phyloP scores from a whole-genome alignment of 2,797 vertebrate species.

The Holocentrus rufus region DNA sequence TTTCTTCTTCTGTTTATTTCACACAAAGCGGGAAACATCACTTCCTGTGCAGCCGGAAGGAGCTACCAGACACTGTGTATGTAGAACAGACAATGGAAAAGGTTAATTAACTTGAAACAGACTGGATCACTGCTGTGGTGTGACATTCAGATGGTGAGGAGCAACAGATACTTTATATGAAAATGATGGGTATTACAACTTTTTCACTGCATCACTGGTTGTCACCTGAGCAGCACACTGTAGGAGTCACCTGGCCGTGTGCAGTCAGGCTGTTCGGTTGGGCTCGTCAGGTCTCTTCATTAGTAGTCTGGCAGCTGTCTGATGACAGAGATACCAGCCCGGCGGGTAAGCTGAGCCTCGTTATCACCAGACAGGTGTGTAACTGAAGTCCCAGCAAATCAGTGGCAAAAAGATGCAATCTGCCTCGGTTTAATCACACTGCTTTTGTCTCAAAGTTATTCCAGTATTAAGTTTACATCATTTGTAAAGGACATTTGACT shows the following conservation, averaged over 20 bases:
- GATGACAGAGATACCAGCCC: slow-evolving; percentile 52
- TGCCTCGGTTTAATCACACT: slow-evolving; percentile 36
- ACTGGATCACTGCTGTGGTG: too few relatives aligned
- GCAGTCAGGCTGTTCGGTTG: slow-evolving; percentile 4
- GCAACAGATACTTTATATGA: too few relatives aligned
- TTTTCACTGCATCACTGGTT: neutral
- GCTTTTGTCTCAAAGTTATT: slow-evolving; percentile 25
- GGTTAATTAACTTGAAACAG: too few relatives aligned
- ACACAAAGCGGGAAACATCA: too few relatives aligned
- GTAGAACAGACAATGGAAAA: too few relatives aligned
- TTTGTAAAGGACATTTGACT: slow-evolving; percentile 16
- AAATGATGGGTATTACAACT: too few relatives aligned
- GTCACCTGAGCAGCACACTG: slow-evolving; percentile 14
- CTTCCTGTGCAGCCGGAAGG: too few relatives aligned
- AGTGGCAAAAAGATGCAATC: slow-evolving; percentile 47
- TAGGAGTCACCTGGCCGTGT: slow-evolving; percentile 19
- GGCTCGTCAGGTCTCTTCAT: slow-evolving; percentile 48
- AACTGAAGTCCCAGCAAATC: slow-evolving; percentile 64
- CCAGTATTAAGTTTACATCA: slow-evolving; percentile 16
- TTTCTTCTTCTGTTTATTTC: too few relatives aligned
- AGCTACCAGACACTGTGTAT: too few relatives aligned
- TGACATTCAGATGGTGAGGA: too few relatives aligned
- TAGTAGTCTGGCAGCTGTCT: slow-evolving; percentile 69
- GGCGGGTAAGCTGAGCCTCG: slow-evolving; percentile 66
- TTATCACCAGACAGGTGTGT: slow-evolving; percentile 74